phyloP scores from a whole-genome alignment of 2,888 invertebrate genomes.

The Oligia fasciuncula region DNA sequence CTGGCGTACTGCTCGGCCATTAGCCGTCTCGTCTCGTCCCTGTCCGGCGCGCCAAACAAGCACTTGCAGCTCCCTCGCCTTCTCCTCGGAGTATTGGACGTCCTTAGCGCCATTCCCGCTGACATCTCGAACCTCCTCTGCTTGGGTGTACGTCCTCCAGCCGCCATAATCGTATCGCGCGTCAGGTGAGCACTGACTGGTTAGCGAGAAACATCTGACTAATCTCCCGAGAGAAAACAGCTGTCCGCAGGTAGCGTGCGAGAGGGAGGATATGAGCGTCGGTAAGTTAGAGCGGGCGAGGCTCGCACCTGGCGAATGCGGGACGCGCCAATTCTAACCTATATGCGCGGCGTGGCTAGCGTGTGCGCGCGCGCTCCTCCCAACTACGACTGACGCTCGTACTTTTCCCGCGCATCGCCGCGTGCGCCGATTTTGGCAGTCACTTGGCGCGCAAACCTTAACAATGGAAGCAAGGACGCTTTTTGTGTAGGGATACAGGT shows the following conservation, averaged over 20 bases:
- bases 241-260: slow-evolving; percentile 85
- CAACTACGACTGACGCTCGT: slow-evolving; percentile 78
- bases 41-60: slow-evolving; percentile 91
- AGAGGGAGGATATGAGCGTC: slow-evolving; percentile 73
- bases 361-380: slow-evolving; percentile 81
- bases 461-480: slow-evolving; percentile 88
- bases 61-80: slow-evolving; percentile 89
- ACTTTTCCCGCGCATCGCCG: slow-evolving; percentile 85
- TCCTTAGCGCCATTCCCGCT: slow-evolving; percentile 81
- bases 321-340: slow-evolving; percentile 89
- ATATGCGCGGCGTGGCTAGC: slow-evolving; percentile 77
- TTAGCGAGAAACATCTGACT: slow-evolving; percentile 89
- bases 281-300: slow-evolving; percentile 79
- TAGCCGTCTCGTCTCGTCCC: slow-evolving; percentile 90
- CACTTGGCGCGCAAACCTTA: slow-evolving; percentile 89
- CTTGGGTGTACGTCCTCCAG: slow-evolving; percentile 87
- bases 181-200: slow-evolving; percentile 88
- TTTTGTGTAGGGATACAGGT: slow-evolving; percentile 86
- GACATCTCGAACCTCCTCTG: slow-evolving; percentile 85
- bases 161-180: slow-evolving; percentile 81
- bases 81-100: slow-evolving; percentile 82
- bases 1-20: slow-evolving; percentile 90
- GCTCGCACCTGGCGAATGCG: slow-evolving; percentile 85
- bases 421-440: slow-evolving; percentile 86
- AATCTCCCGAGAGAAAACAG: slow-evolving; percentile 90